Evolutionary conservation across 2,797 vertebrate genomes (phyloP).

Genomic region (Columba guinea): DNA sequence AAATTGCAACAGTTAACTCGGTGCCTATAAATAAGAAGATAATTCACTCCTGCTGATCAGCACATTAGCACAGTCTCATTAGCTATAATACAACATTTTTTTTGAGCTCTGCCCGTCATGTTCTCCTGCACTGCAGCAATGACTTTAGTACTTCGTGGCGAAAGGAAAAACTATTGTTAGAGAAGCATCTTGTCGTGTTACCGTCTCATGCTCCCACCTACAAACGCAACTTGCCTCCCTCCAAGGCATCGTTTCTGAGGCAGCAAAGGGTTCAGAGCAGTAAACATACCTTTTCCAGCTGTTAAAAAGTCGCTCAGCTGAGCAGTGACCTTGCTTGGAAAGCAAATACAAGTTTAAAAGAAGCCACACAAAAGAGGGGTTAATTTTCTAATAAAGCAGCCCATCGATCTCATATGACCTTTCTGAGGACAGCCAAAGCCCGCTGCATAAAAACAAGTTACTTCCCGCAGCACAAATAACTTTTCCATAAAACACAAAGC

Average conservation of each 20-base stretch:
- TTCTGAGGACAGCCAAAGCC: not conserved
- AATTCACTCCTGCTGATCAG: slow-evolving; percentile 28
- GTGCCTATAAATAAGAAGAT: not conserved
- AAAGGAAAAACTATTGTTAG: slow-evolving; percentile 13
- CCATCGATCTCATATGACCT: not conserved
- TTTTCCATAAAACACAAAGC: not conserved
- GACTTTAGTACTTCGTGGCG: slow-evolving; percentile 26
- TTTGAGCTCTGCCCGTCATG: slow-evolving; percentile 42
- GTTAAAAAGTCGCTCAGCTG: slow-evolving; percentile 70
- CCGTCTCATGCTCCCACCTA: slow-evolving; percentile 28
- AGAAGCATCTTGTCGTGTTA: not conserved
- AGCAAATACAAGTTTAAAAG: slow-evolving; percentile 67
- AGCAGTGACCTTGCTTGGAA: slow-evolving; percentile 77
- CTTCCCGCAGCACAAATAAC: not conserved
- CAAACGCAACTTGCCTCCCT: slow-evolving; percentile 32
- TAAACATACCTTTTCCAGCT: slow-evolving; percentile 45
- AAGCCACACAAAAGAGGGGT: slow-evolving; percentile 19
- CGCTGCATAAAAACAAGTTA: not conserved
- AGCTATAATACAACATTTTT: slow-evolving; percentile 8
- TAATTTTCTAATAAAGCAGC: slow-evolving; percentile 1
- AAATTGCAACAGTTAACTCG: slow-evolving; percentile 10
- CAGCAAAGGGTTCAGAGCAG: slow-evolving; percentile 3
- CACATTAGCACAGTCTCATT: slow-evolving; percentile 35
- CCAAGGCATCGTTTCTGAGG: slow-evolving; percentile 44
- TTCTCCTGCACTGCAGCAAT: slow-evolving; percentile 77